Percentiles rank a stretch among this genome's conserved stretches.
phyloP scores from a whole-genome alignment of 2,888 invertebrate genomes.

The Troides helena region DNA sequence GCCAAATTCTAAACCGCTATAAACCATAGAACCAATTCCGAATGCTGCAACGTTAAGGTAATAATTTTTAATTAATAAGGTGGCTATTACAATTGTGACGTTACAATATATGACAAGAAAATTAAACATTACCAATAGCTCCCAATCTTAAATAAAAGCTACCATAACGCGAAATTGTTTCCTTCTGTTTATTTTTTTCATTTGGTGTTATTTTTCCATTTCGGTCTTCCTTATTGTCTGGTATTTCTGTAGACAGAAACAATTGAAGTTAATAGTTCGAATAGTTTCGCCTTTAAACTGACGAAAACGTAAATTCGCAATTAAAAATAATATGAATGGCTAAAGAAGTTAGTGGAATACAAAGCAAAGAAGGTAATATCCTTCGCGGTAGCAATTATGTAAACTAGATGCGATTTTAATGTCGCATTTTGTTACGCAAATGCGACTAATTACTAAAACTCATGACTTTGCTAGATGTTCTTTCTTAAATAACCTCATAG shows the following conservation, averaged over 20 bases:
- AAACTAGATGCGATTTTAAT: conserved; percentile 79
- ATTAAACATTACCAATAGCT: conserved; percentile 82
- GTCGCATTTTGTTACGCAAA: conserved; percentile 77
- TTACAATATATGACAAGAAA: not conserved
- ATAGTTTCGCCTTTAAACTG: conserved; percentile 37
- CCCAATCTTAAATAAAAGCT: conserved; percentile 93
- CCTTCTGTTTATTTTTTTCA: conserved; percentile 63
- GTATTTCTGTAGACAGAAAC: conserved; percentile 42
- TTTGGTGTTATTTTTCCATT: conserved; percentile 56
- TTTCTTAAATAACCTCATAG: conserved; percentile 22
- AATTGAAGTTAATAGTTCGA: conserved; percentile 29
- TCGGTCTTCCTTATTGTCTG: conserved; percentile 60
- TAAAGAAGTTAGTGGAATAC: conserved; percentile 66
- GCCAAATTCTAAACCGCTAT: conserved; percentile 85
- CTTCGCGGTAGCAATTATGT: conserved; percentile 73
- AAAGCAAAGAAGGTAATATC: conserved; percentile 70
- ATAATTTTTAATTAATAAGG: not conserved
- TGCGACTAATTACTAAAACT: conserved; percentile 65
- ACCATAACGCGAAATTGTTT: conserved; percentile 83
- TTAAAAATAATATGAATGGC: conserved; percentile 59
- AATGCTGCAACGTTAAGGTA: conserved; percentile 51
- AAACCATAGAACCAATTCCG: conserved; percentile 86
- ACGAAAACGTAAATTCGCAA: conserved; percentile 40
- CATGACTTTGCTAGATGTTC: conserved; percentile 35
- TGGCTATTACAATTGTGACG: not conserved